phyloP scores from a whole-genome alignment of 2,113 vertebrate species.

The Muntiacus reevesi region DNA sequence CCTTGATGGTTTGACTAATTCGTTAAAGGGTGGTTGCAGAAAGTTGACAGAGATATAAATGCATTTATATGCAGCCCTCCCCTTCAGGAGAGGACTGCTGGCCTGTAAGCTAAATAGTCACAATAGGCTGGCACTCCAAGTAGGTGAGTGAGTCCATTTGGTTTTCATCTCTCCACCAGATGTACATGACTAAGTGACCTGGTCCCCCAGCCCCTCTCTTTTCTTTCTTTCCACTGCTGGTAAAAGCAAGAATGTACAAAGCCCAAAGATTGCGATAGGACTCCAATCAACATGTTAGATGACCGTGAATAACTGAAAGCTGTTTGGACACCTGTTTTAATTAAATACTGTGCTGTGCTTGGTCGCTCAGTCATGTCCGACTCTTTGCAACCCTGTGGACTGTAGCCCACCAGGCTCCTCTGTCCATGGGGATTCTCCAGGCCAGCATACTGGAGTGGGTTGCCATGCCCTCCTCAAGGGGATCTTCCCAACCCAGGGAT shows the following conservation, averaged over 20 bases:
- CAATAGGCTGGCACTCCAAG: neutral
- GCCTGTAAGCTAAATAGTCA: neutral
- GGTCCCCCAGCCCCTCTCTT: too few species aligned
- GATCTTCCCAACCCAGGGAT: neutral
- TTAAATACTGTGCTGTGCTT: neutral
- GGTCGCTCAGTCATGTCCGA: too few species aligned
- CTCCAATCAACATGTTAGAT: neutral
- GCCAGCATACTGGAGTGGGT: neutral
- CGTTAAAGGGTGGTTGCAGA: neutral
- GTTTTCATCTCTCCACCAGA: neutral
- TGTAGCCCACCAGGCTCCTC: neutral
- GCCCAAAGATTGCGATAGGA: neutral
- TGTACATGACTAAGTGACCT: neutral
- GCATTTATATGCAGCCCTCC: neutral
- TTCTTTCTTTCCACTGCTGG: neutral
- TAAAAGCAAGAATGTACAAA: neutral
- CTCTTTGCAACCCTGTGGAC: neutral
- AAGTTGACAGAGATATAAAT: neutral
- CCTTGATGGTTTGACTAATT: slow-evolving; percentile 43
- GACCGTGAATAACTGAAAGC: neutral
- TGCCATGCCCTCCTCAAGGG: neutral
- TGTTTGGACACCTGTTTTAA: neutral
- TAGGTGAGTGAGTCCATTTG: neutral
- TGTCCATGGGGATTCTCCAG: neutral
- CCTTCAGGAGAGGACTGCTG: neutral